Evolutionary conservation across 2,888 invertebrate genomes (phyloP).

Genomic region (Chorisops tibialis): DNA sequence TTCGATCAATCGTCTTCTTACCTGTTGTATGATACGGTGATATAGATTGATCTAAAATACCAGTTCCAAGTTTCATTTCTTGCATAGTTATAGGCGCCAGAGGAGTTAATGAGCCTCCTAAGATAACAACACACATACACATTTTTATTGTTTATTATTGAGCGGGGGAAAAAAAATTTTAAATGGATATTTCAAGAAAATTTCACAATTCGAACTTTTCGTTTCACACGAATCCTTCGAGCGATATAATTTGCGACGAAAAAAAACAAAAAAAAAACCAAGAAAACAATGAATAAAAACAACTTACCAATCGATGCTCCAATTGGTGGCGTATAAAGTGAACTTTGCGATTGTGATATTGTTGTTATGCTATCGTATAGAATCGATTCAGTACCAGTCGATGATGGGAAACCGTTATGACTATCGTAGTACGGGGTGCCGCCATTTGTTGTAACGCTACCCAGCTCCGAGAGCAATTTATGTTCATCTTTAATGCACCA

Average conservation of each 20-base stretch:
- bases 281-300: not conserved
- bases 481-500: constrained; percentile 91
- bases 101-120: constrained; percentile 64
- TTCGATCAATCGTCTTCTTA: constrained; percentile 40
- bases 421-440: constrained; percentile 59
- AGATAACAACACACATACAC: no score
- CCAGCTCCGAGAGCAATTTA: constrained; percentile 79
- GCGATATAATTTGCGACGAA: no score
- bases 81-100: constrained; percentile 72
- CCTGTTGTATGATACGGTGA: constrained; percentile 63
- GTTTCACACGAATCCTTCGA: no score
- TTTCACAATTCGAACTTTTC: not conserved
- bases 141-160: not conserved
- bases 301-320: constrained; percentile 65
- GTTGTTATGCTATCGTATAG: constrained; percentile 69
- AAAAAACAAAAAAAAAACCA: no score
- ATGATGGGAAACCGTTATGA: constrained; percentile 40
- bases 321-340: constrained; percentile 75
- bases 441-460: constrained; percentile 55
- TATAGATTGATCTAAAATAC: constrained; percentile 62
- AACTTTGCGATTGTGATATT: constrained; percentile 69
- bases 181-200: not conserved
- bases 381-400: constrained; percentile 55
- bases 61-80: constrained; percentile 66
- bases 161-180: not conserved